Evolutionary conservation across 2,888 invertebrate species (phyloP), one percentile per base, ranked within the genome.

Genomic region (Ommatoiulus sabulosus): DNA sequence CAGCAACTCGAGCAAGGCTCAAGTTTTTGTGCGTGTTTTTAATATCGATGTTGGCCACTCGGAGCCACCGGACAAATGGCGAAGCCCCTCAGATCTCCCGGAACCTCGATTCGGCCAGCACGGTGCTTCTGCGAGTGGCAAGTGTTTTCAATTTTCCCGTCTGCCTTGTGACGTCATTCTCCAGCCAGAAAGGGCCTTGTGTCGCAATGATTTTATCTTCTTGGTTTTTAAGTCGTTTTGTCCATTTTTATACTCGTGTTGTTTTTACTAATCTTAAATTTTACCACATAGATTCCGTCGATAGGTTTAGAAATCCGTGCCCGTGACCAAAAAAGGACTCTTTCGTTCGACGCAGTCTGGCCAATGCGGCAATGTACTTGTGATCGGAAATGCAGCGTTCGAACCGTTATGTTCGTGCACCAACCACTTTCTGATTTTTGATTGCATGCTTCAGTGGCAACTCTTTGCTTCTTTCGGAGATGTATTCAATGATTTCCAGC

Each of bases 211-310:
- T 72, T 72, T 72, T 72, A 72, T 72, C 72, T 20, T 72, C 72
- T 72, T 72, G 72, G 72, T 72, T 72, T 72, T 72, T 72, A 72
- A 72, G 72, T 72, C 72, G 72, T 72, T 72, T 72, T 72, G 72
- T 72, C 72, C 72, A 72, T 72, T 72, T 72, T 72, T 72, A 72
- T 72, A 72, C 72, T 72, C 72, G 72, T 72, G 72, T 72, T 72
- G 72, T 72, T 72, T 72, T 72, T 72, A 72, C 72, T 72, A 72
- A 72, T 72, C 72, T 72, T 35, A n/a, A 24, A 72, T 24, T 72
- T 72, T 72, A 72, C 72, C 72, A 72, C 72, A 17, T 72, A 72
- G 72, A 72, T 72, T 72, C 72, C 72, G 72, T 72, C 72, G 72
- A 72, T 72, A 72, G 72, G 4, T 20, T 72, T 72, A 72, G 72